phyloP scores from a whole-genome alignment of 2,797 vertebrate genomes.

The Sternotherus odoratus region DNA sequence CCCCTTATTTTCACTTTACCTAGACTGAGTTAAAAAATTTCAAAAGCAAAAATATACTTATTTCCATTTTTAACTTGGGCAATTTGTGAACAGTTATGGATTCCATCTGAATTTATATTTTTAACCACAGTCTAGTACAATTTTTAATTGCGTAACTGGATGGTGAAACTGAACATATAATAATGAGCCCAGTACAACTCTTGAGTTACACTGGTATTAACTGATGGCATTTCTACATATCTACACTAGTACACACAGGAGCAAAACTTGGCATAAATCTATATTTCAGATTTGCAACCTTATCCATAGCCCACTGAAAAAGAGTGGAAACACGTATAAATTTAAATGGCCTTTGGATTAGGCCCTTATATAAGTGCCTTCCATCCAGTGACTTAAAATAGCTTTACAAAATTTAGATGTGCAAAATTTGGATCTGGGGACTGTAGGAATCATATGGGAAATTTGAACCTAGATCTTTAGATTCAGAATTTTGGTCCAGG shows the following conservation, averaged over 20 bases:
- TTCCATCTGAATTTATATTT: background rate
- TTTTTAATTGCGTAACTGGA: background rate
- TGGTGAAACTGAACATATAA: background rate
- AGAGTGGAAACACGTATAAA: background rate
- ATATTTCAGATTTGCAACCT: background rate
- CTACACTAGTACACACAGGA: background rate
- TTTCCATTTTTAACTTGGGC: background rate
- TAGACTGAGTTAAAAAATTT: background rate
- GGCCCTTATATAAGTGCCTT: background rate
- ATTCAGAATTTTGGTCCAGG: background rate
- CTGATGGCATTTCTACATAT: background rate
- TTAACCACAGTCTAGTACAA: background rate
- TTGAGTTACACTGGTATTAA: background rate
- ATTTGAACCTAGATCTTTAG: background rate
- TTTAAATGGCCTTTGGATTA: background rate
- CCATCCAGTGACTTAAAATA: background rate
- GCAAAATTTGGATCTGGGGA: background rate
- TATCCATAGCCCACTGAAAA: background rate
- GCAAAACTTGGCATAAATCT: background rate
- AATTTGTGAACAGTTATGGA: background rate
- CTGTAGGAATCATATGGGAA: background rate
- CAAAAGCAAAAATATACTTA: background rate
- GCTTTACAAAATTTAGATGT: background rate
- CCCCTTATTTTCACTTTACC: background rate
- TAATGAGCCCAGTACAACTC: background rate